These are phyloP conservation scores for Austrofundulus limnaeus DNA, from an alignment of 2,113 vertebrate species.

Conservation along the genomic window DNA sequence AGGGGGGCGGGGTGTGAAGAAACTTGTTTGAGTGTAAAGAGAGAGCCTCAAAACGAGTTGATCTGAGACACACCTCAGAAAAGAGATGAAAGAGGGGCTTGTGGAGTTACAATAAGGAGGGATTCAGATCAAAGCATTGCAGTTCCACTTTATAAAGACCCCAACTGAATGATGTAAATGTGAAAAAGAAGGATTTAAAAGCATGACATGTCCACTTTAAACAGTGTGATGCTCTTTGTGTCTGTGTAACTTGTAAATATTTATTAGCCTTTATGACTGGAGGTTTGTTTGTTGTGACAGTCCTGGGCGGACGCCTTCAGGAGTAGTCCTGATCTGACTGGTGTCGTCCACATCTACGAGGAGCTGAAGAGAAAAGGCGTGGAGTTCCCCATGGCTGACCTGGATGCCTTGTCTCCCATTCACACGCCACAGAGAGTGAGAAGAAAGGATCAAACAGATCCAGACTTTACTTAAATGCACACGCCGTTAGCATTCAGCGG, in stretches of 20 bases:
- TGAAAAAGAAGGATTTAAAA: no score
- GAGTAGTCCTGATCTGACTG: slow-evolving; percentile 95
- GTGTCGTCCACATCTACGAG: slow-evolving; percentile 98
- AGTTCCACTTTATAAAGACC: no score
- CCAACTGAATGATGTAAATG: no score
- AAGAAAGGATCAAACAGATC: not conserved
- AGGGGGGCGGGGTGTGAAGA: no score
- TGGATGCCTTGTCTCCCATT: slow-evolving; percentile 95
- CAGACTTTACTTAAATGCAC: not conserved
- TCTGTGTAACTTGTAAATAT: slow-evolving; percentile 34
- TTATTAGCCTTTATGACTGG: slow-evolving; percentile 21
- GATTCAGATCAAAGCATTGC: no score
- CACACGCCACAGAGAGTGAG: slow-evolving; percentile 95
- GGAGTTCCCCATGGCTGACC: slow-evolving; percentile 96
- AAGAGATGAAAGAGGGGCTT: no score
- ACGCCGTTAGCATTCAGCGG: not conserved
- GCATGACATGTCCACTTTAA: no score
- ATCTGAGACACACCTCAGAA: no score
- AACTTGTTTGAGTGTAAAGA: no score
- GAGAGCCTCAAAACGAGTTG: no score
- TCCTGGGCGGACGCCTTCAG: slow-evolving; percentile 98
- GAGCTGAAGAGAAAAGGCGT: slow-evolving; percentile 97
- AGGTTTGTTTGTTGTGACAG: slow-evolving; percentile 68
- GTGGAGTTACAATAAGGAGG: no score
- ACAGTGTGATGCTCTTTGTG: not conserved